Evolutionary conservation across 2,797 vertebrate genomes (phyloP).

Genomic region (Moxostoma hubbsi): DNA sequence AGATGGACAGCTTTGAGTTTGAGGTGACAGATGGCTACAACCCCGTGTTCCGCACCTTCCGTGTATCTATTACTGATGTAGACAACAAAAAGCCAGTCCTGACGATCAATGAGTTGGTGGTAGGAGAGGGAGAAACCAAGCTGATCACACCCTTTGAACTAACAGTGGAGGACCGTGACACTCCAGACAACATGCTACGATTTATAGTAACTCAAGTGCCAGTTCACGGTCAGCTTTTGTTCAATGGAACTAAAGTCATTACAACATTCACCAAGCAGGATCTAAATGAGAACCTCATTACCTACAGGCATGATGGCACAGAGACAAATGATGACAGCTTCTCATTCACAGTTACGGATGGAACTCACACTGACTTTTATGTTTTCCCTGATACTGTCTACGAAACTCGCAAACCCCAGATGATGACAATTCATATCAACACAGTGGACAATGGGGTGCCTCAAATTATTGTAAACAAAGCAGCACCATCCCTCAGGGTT

Average conservation of each 20-base stretch:
- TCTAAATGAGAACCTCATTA: slow-evolving; percentile 86
- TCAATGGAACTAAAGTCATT: slow-evolving; percentile 79
- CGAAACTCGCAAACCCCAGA: slow-evolving; percentile 84
- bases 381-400: slow-evolving; percentile 84
- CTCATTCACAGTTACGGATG: slow-evolving; percentile 88
- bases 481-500: slow-evolving; percentile 77
- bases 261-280: slow-evolving; percentile 86
- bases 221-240: slow-evolving; percentile 84
- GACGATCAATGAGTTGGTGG: slow-evolving; percentile 77
- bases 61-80: slow-evolving; percentile 85
- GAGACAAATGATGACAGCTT: slow-evolving; percentile 85
- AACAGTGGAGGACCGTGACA: slow-evolving; percentile 84
- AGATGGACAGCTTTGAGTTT: slow-evolving; percentile 90
- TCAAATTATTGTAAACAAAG: slow-evolving; percentile 85
- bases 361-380: slow-evolving; percentile 83
- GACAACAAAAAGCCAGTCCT: slow-evolving; percentile 90
- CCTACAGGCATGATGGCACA: slow-evolving; percentile 84
- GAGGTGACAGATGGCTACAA: slow-evolving; percentile 87
- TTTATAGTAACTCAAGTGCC: slow-evolving; percentile 86
- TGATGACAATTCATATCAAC: slow-evolving; percentile 83
- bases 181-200: slow-evolving; percentile 78
- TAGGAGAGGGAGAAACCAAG: slow-evolving; percentile 82
- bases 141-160: slow-evolving; percentile 89
- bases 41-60: slow-evolving; percentile 83
- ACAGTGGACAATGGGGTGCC: slow-evolving; percentile 83